Evolutionary conservation across 2,797 vertebrate genomes (phyloP), one percentile per base, ranked within the genome.

Genomic region (Acanthopagrus latus): DNA sequence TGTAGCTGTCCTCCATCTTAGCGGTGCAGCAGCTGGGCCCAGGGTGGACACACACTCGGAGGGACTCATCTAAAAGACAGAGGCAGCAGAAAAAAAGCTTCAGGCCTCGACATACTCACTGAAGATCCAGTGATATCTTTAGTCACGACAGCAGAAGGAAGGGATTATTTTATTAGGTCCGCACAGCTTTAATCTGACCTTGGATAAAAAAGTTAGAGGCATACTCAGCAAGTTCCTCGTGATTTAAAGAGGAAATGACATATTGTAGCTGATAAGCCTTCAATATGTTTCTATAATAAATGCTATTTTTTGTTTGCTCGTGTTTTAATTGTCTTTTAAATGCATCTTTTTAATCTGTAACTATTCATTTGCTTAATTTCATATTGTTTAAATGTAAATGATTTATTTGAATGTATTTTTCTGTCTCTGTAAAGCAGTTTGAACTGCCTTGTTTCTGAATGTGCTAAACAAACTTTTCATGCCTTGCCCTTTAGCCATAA

Each of bases 1-100:
- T 95, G 94, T 98, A 98, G 89, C 94, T 95, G 84, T 97, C 97
- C 90, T 97, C 97, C 97, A 97, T 98, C 89, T 95, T 97, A 81
- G 94, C 95, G 52, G 96, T 97, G 76, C 97, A 98, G 88, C 97
- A 98, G 0, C 96, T 96, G 59, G 95, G 96, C 44, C 95, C 95
- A 6, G 94, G 87, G 67, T 96, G 95, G 64, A 94, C 91, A 58
- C 97, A 98, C 88, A 98, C 96, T 74, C 95, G 94, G 17, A 97
- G 95, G 59, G 96, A 95, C 55, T 94, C 95, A 68, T 95, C 97
- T 93, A 80, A 72, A 59, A 70, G 48, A 69, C 16, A 38, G 4
- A 69, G 44, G 50, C n/a, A 23, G 18, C 29, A 27, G 16, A 11
- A 17, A 13, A 13, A 46, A 1, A 38, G 18, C n/a, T 16, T 55